Base-by-base conservation (phyloP, 1,140 invertebrate species). In the Pseudomyrmex sp. region DNA sequence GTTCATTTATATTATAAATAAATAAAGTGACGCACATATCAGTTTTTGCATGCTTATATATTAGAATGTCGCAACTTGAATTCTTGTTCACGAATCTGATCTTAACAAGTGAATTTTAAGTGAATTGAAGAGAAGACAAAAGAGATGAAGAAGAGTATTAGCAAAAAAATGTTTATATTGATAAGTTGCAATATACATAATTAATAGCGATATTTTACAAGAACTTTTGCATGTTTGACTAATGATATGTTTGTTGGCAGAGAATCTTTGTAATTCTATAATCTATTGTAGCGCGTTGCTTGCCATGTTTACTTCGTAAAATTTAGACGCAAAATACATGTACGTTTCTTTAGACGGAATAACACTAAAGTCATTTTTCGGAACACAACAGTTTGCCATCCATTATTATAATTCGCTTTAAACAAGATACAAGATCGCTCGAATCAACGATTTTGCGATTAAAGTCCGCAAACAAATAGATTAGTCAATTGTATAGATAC, bases 111-210 rank as follows among this genome's bases (percentile, higher is more conserved):
- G 15, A 69, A 56, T 13, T 26, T 50, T 62, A 48, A 2, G 35
- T 18, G 5, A 69, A 23, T 12, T 65, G 12, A 65, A 26, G 13
- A 46, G n/a, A 10, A 10, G 59, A 46, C 10, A 15, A 79, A 58
- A 15, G 8, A 79, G 18, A 26, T 68, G 5, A 79, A 23, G 5
- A 8, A 26, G 8, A 59, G n/a, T 70, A 18, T 10, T 80, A 70
- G 54, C 20, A 59, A 79, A 72, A 80, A 80, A 58, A 1, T 70
- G 59, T 80, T 70, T 76, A 46, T 76, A 70, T 70, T 59, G 15
- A 79, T 79, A 80, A 80, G 44, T 70, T 72, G 46, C 44, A 80
- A 70, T 80, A 58, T 80, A 59, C 54, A 59, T 79, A 79, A 70
- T 70, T 9, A 8, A 5, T 48, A 66, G 12, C 12, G 48, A 68